Evolutionary conservation across 2,888 invertebrate genomes (phyloP).

Genomic region (Tinea trinotella): DNA sequence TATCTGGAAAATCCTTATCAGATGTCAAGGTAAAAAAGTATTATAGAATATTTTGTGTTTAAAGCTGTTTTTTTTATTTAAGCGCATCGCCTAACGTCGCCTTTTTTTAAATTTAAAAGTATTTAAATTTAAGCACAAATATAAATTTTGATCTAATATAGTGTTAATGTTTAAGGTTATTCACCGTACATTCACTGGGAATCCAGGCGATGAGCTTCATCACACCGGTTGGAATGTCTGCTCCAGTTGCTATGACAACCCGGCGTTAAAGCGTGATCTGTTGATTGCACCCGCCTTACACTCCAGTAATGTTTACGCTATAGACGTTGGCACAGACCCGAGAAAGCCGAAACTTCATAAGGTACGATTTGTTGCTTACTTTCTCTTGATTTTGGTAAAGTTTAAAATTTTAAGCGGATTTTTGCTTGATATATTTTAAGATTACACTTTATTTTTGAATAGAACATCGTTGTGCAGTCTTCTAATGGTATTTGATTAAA

Average conservation of each 20-base stretch:
- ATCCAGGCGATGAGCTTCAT: slow-evolving; percentile 90
- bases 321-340: slow-evolving; percentile 84
- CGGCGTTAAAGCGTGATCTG: slow-evolving; percentile 77
- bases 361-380: slow-evolving; percentile 47
- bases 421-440: no score
- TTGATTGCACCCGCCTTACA: slow-evolving; percentile 87
- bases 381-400: background rate
- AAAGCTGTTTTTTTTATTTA: no score
- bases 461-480: no score
- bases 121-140: no score
- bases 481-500: no score
- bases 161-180: slow-evolving; percentile 77
- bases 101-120: no score
- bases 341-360: slow-evolving; percentile 81
- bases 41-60: no score
- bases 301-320: slow-evolving; percentile 86
- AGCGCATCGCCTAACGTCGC: no score
- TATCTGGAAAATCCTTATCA: no score
- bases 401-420: no score
- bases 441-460: no score
- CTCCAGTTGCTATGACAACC: slow-evolving; percentile 85
- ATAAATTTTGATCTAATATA: background rate
- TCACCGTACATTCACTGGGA: slow-evolving; percentile 84
- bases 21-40: no score
- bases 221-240: slow-evolving; percentile 98